A percentile compares a stretch with the other conserved stretches of the same genome.
These are phyloP conservation scores for Spinus pinus DNA, from an alignment of 2,797 vertebrate genomes.

Conservation along the genomic window DNA sequence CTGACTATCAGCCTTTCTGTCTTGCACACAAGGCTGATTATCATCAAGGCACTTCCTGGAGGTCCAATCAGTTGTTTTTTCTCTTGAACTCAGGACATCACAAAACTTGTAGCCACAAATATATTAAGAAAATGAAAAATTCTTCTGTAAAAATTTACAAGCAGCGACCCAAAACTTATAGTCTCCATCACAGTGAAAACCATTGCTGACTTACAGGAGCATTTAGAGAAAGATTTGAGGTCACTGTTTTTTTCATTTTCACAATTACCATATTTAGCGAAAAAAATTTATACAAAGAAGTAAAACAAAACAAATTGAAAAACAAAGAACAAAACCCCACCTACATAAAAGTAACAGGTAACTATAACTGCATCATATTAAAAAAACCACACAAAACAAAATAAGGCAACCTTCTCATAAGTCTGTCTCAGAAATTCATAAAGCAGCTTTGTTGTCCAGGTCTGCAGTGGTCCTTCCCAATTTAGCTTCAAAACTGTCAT, in stretches of 20 bases:
- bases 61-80: conserved; percentile 68
- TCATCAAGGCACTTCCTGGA: conserved; percentile 75
- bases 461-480: not conserved
- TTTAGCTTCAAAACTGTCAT: not conserved
- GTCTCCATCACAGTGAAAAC: not conserved
- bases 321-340: not conserved
- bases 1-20: conserved; percentile 77
- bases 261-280: not conserved
- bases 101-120: conserved; percentile 3
- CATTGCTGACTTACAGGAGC: not conserved
- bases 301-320: not conserved
- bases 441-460: not conserved
- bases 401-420: not conserved
- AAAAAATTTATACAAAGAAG: not conserved
- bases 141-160: not conserved
- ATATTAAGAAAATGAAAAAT: conserved; percentile 15
- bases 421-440: not conserved
- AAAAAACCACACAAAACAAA: not conserved
- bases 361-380: no score
- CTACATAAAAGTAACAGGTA: not conserved
- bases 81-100: not conserved
- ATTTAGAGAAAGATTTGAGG: not conserved
- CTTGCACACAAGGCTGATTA: conserved; percentile 75
- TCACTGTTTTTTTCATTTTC: not conserved
- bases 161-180: not conserved